Evolutionary conservation across 64 coral and sea anemone species (phyloP).

Genomic region (Catalaphyllia jardinei): DNA sequence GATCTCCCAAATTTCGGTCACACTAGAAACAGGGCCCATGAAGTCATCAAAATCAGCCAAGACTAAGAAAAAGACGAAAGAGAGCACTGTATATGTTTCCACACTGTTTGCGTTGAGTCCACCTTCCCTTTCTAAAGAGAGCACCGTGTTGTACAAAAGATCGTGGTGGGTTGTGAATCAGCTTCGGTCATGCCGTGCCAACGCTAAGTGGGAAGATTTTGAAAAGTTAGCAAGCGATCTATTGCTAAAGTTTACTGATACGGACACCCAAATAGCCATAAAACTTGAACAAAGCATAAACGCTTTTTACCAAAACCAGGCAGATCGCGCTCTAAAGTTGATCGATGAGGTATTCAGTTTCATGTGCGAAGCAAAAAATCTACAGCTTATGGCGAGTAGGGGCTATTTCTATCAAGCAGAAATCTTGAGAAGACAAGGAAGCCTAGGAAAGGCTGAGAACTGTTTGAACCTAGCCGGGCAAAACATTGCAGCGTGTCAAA

Average conservation of each 20-base stretch:
- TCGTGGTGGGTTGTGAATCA: slow-evolving; percentile 10
- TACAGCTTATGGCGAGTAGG: not conserved
- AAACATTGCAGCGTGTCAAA: no score
- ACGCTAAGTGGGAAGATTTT: no score
- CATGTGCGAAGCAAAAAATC: not conserved
- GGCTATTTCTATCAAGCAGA: slow-evolving; percentile 16
- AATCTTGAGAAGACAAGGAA: slow-evolving; percentile 39
- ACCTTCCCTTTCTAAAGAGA: not conserved
- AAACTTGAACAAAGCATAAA: not conserved
- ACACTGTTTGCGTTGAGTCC: no score
- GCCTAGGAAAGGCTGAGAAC: slow-evolving; percentile 26
- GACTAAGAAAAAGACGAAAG: no score
- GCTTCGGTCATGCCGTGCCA: no score
- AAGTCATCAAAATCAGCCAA: not conserved
- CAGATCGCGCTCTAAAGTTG: not conserved
- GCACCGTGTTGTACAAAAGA: not conserved
- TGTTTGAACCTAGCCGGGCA: no score
- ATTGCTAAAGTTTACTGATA: no score
- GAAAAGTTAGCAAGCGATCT: no score
- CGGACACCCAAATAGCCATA: no score
- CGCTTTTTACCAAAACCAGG: slow-evolving; percentile 21
- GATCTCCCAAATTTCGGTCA: no score
- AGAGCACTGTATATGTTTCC: no score
- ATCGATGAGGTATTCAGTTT: not conserved
- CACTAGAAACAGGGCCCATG: no score